A percentile compares a stretch with the other conserved stretches of the same genome.
phyloP scores from a whole-genome alignment of 2,888 invertebrate species.

The Tipula confusa region DNA sequence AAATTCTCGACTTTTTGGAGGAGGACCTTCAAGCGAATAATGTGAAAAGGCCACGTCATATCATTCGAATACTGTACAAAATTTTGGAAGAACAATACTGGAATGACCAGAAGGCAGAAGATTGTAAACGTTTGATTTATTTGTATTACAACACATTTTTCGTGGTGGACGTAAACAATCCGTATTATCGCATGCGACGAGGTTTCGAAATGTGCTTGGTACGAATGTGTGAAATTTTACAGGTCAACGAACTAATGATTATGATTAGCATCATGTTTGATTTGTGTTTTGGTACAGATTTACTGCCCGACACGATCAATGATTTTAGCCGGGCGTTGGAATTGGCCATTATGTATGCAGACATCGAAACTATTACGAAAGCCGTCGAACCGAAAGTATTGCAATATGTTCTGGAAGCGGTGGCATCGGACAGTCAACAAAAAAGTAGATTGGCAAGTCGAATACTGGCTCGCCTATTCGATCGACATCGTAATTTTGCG shows the following conservation, averaged over 20 bases:
- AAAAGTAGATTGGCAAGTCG: conserved; percentile 55
- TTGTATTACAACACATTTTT: conserved; percentile 51
- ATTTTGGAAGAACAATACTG: conserved; percentile 52
- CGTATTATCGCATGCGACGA: conserved; percentile 49
- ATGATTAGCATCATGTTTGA: conserved; percentile 53
- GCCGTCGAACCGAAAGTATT: conserved; percentile 52
- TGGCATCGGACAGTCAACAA: conserved; percentile 50
- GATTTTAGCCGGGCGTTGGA: conserved; percentile 56
- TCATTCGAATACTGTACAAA: conserved; percentile 53
- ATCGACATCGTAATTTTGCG: conserved; percentile 53
- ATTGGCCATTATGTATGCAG: conserved; percentile 52
- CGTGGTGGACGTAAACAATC: conserved; percentile 38
- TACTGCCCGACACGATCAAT: conserved; percentile 50
- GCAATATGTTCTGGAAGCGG: conserved; percentile 51
- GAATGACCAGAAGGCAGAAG: conserved; percentile 48
- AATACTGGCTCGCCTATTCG: conserved; percentile 56
- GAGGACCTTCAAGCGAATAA: conserved; percentile 38
- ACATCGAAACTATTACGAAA: conserved; percentile 47
- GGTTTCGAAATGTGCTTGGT: conserved; percentile 56
- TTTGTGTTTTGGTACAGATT: conserved; percentile 51
- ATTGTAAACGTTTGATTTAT: conserved; percentile 51
- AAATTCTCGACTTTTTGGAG: conserved; percentile 37
- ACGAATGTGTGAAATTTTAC: conserved; percentile 52
- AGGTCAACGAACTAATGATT: conserved; percentile 51
- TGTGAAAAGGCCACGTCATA: conserved; percentile 48